Evolutionary conservation across 2,888 invertebrate species (phyloP).

Genomic region (Dryobotodes eremita): DNA sequence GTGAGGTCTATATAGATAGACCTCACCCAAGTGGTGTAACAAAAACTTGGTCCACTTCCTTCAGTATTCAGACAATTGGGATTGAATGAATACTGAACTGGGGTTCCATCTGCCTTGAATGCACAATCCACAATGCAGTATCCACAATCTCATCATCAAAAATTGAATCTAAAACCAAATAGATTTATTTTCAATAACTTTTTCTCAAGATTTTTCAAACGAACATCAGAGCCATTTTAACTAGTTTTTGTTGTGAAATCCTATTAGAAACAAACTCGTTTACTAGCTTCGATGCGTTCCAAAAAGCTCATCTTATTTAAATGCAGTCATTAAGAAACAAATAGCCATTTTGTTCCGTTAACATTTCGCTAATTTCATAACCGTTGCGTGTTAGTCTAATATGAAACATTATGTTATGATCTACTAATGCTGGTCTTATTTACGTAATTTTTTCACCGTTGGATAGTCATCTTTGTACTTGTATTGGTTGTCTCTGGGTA

Average conservation of each 20-base stretch:
- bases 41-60: neutral
- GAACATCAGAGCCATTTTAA: neutral
- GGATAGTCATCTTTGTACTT: conserved; percentile 8
- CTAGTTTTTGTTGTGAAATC: conserved; percentile 7
- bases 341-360: conserved; percentile 38
- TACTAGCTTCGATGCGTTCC: neutral
- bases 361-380: conserved; percentile 59
- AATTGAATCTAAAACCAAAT: neutral
- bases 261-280: neutral
- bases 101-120: neutral
- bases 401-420: conserved; percentile 33
- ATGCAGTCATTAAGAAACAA: conserved; percentile 34
- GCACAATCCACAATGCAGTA: neutral
- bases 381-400: conserved; percentile 49
- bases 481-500: neutral
- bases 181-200: neutral
- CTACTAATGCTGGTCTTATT: conserved; percentile 35
- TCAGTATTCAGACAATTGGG: neutral
- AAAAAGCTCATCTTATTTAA: conserved; percentile 34
- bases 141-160: neutral
- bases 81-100: no score
- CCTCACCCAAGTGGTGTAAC: neutral
- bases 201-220: conserved; percentile 15
- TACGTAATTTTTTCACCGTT: conserved; percentile 50
- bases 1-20: no score